Evolutionary conservation across 2,113 vertebrate species (phyloP).

Genomic region (Syngnathus floridae): DNA sequence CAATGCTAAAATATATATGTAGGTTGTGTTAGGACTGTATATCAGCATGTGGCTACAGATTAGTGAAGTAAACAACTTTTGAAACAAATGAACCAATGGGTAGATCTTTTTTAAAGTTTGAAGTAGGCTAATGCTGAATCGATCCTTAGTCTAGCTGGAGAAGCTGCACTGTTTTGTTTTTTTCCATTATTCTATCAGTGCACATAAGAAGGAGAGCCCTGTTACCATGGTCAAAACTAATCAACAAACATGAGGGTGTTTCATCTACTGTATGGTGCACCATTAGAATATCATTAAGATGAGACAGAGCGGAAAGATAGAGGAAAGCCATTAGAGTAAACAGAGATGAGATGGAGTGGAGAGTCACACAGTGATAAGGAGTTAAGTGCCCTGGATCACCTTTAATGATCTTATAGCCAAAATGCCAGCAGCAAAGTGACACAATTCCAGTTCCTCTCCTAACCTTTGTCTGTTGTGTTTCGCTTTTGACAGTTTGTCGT

Average conservation of each 20-base stretch:
- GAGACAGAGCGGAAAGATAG: conserved; percentile 11
- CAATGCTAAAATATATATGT: neutral
- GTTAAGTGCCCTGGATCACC: conserved; percentile 6
- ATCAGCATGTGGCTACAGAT: neutral
- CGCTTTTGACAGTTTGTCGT: conserved; percentile 10
- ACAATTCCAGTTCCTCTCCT: conserved; percentile 6
- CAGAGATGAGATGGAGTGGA: conserved; percentile 8
- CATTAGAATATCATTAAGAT: conserved; percentile 46
- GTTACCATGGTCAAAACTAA: conserved; percentile 17
- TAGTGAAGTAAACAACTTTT: neutral
- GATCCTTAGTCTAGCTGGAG: conserved; percentile 5
- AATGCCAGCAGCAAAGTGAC: conserved; percentile 15
- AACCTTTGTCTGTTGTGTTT: neutral
- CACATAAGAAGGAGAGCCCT: neutral
- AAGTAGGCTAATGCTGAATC: neutral
- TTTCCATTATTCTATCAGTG: conserved; percentile 3
- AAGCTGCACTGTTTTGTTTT: conserved; percentile 6
- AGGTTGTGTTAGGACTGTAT: neutral
- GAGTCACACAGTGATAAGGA: neutral
- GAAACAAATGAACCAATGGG: neutral
- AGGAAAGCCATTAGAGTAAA: conserved; percentile 24
- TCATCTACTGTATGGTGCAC: conserved; percentile 24
- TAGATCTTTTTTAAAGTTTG: conserved; percentile 2
- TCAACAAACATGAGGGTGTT: conserved; percentile 12
- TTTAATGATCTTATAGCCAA: conserved; percentile 5